Base-by-base conservation (phyloP, 2,797 vertebrate genomes). In the Peromyscus aztecus region DNA sequence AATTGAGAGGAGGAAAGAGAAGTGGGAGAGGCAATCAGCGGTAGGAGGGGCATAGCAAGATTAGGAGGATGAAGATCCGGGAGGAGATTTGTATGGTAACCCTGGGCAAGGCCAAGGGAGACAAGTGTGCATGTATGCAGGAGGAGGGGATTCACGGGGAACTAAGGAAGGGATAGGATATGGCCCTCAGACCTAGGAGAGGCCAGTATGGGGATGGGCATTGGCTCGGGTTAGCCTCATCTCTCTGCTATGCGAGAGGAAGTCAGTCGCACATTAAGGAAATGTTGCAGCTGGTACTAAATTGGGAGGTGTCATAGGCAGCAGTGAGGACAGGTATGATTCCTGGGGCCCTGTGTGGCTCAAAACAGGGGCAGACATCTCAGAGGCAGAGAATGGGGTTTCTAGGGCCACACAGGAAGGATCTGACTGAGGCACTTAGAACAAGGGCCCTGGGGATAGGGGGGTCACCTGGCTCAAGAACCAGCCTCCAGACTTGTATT, bases 201-300 rank as follows among this genome's bases (percentile, higher is more conserved):
- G 37, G 78, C 80, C 94, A 96, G 67, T 52, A 49, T 55, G 81
- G 90, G 77, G 94, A 89, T 78, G 61, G 94, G 90, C 37, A 96
- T 77, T 2, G 0, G 65, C 61, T 78, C 81, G 21, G 83, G 69
- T 95, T 80, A 90, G 94, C 95, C 95, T 94, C 91, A 85, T 96
- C 2, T 12, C 76, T 69, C n/a, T 96, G 93, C 88, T 92, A 55
- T 97, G 90, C 0, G 24, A 96, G 92, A 98, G 97, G 90, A 97
- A 98, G 90, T 96, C 90, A 92, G 92, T 97, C 69, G n/a, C 97
- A 96, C 97, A 91, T 98, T 96, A 96, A 97, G 96, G 75, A 98
- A 95, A 98, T 97, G 93, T 97, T 78, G 52, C 95, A 96, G 92
- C 90, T 97, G 75, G 91, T 97, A 97, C 97, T 98, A 98, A 98